These are phyloP conservation scores for Antidorcas marsupialis DNA, from an alignment of 2,113 vertebrate genomes.

Conservation along the genomic window DNA sequence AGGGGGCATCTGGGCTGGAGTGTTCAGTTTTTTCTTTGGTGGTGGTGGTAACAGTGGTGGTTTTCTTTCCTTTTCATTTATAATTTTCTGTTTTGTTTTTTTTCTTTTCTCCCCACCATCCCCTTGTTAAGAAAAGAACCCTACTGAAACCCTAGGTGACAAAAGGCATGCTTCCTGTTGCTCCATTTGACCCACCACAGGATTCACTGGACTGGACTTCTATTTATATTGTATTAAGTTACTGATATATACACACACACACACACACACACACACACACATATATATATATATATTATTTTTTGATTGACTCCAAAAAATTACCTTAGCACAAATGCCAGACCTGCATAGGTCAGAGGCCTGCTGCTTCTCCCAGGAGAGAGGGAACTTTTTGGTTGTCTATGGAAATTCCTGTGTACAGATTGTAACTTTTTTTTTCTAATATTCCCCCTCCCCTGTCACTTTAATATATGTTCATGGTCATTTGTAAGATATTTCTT, in stretches of 20 bases:
- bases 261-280: slow-evolving; percentile 64
- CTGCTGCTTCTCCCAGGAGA: slow-evolving; percentile 85
- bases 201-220: slow-evolving; percentile 88
- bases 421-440: slow-evolving; percentile 82
- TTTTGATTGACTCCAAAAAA: slow-evolving; percentile 80
- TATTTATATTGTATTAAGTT: slow-evolving; percentile 85
- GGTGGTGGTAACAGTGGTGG: background rate
- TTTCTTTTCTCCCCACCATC: slow-evolving; percentile 9
- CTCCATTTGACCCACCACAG: slow-evolving; percentile 84
- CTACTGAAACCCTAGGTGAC: slow-evolving; percentile 80
- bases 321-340: slow-evolving; percentile 72
- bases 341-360: slow-evolving; percentile 82
- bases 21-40: slow-evolving; percentile 59
- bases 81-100: slow-evolving; percentile 75
- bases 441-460: slow-evolving; percentile 74
- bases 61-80: slow-evolving; percentile 75
- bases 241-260: slow-evolving; percentile 84
- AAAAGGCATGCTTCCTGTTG: slow-evolving; percentile 79
- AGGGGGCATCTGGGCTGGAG: slow-evolving; percentile 72
- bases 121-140: slow-evolving; percentile 77
- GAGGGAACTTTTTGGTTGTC: slow-evolving; percentile 90
- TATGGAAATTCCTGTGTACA: slow-evolving; percentile 92
- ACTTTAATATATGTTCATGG: slow-evolving; percentile 85
- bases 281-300: slow-evolving; percentile 65
- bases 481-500: slow-evolving; percentile 90